Evolutionary conservation across 1,140 invertebrate genomes (phyloP), one percentile per base, ranked within the genome.

Genomic region (Caerostris darwini): DNA sequence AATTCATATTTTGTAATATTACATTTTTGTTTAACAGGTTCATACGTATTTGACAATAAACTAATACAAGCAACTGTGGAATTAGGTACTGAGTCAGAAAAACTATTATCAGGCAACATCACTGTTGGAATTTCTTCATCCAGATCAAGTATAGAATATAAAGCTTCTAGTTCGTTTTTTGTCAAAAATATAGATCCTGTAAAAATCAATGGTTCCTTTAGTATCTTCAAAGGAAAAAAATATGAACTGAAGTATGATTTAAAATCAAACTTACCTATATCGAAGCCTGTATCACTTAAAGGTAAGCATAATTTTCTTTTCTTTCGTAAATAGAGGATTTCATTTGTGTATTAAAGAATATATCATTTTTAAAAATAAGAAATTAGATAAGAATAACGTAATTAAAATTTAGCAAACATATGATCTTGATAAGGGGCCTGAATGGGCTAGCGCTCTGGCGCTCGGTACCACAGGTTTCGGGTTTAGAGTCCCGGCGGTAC

Each of bases 151-250:
- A 94, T 17, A 54, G 19, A 34, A 6, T 67, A 77, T 7, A 89
- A 94, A 64, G n/a, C 86, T 14, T 53, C 57, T 12, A 3, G 92
- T 5, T 6, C 58, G 34, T 3, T 88, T 12, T 57, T 34, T 10
- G 5, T 56, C 56, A 8, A 10, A 64, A n/a, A 56, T 10, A 7
- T 6, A n/a, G 34, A 88, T 7, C 90, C 90, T 14, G 0, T 92
- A 56, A 57, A n/a, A 34, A 6, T 94, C 7, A 57, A 14, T 17
- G 94, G 90, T 50, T 50, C 56, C 12, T 14, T 92, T 82, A 14
- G 50, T 7, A 61, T 69, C 53, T 50, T 54, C 5, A 87, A 88
- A 64, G 90, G 94, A 81, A 53, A 83, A 88, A 94, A 92, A 67
- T 57, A 87, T n/a, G 34, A 87, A 10, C n/a, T 94, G 1, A 19